phyloP scores from a whole-genome alignment of 2,888 invertebrate genomes.

The Hyposoter didymator region DNA sequence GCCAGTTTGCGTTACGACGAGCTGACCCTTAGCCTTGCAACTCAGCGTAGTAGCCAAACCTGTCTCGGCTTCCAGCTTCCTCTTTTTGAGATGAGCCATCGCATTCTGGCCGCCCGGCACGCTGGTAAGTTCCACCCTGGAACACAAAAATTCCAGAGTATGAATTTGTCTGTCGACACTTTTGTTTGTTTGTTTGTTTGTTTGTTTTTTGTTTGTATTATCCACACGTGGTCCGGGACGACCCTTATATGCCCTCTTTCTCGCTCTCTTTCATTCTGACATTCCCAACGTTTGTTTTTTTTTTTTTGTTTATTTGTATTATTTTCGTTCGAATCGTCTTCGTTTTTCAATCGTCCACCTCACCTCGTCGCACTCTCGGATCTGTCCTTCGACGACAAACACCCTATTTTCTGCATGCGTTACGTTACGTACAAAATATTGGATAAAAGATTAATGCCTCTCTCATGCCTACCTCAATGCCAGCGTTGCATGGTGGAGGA shows the following conservation, averaged over 20 bases:
- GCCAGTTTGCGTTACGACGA: constrained; percentile 81
- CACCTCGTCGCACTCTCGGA: constrained; percentile 59
- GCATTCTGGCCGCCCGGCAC: constrained; percentile 86
- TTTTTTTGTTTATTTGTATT: constrained; percentile 34
- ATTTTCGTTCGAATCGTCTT: constrained; percentile 42
- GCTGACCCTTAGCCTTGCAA: constrained; percentile 79
- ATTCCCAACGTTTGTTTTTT: constrained; percentile 55
- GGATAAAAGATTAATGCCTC: constrained; percentile 19
- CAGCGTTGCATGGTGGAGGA: constrained; percentile 35
- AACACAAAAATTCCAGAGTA: constrained; percentile 84
- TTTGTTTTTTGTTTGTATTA: constrained; percentile 50
- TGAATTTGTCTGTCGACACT: constrained; percentile 67
- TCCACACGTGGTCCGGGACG: constrained; percentile 68
- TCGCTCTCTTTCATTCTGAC: constrained; percentile 62
- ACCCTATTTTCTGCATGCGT: constrained; percentile 41
- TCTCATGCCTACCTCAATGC: constrained; percentile 60
- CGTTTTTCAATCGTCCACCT: constrained; percentile 55
- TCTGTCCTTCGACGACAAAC: constrained; percentile 46
- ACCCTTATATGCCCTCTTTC: constrained; percentile 56
- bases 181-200: constrained; percentile 51
- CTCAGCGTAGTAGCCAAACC: constrained; percentile 77
- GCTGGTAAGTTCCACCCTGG: constrained; percentile 84
- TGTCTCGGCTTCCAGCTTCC: constrained; percentile 88
- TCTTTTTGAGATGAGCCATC: constrained; percentile 89
- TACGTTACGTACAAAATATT: constrained; percentile 46